Base-by-base conservation (phyloP, 2,888 invertebrate genomes). In the Chironomus tentans region DNA sequence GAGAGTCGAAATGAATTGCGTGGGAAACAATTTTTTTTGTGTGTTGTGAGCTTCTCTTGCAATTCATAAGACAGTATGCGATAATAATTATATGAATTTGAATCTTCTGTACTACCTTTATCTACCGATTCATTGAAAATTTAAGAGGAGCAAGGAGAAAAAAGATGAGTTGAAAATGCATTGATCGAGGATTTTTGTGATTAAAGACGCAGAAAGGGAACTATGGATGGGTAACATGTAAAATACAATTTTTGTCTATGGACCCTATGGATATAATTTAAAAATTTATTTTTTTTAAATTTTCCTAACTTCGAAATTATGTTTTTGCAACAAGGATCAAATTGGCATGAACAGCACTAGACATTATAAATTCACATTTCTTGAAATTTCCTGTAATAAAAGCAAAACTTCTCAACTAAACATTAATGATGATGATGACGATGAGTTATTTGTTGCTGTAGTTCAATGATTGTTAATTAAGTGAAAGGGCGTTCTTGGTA, bases 41-140 rank as follows among this genome's bases (percentile, higher is more conserved):
- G 15, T 73, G 24, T 56, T 71, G 56, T 4, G 15, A 56, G 56
- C 56, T 15, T 4, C 15, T 65, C n/a, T 24, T 65, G 65, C 21
- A 65, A 65, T 10, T 62, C 22, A 62, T 65, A 65, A 65, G 62
- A 73, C 71, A 71, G 24, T 71, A 22, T 56, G 50, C 50, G 73
- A 73, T 73, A 61, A 22, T 73, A 73, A 73, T 73, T 73, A 73
- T 47, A 73, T 62, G 28, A 73, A 71, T 71, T 71, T 71, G 56
- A 71, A 71, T 71, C 71, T 46, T 71, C 71, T 71, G 47, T 24
- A 71, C 71, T 7, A 18, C 56, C 56, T 56, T 56, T 18, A 56
- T 56, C 56, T 71, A 71, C 71, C 28, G 71, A 56, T 71, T 56
- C 71, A 71, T 71, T 71, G 71, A 71, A 28, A 71, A 47, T 12